These are phyloP conservation scores for Brachionus asplanchnoidis DNA, from an alignment of 1,140 invertebrate genomes.

Conservation along the genomic window DNA sequence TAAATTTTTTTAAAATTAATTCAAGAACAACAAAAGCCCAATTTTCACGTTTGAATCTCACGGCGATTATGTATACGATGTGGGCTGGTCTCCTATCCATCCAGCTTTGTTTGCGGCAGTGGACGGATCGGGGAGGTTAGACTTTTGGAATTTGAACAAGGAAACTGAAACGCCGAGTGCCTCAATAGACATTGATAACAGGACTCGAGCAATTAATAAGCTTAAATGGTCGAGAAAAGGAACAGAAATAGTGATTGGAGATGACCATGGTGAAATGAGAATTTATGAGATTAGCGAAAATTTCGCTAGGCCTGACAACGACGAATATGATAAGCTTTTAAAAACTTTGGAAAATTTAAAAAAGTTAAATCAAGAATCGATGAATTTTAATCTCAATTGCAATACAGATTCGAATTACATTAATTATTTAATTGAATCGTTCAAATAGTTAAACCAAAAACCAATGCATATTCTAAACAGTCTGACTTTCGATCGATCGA, in stretches of 20 bases:
- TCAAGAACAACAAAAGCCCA: slow-evolving; percentile 72
- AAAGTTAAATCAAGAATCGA: slow-evolving; percentile 25
- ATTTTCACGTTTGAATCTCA: slow-evolving; percentile 96
- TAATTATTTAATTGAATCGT: slow-evolving; percentile 37
- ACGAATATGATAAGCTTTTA: slow-evolving; percentile 6
- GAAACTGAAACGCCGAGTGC: slow-evolving; percentile 85
- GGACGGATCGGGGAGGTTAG: slow-evolving; percentile 82
- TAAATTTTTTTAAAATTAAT: neutral
- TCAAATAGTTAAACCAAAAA: neutral
- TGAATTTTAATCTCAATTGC: slow-evolving; percentile 1
- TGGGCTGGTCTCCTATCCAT: slow-evolving; percentile 94
- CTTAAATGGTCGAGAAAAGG: slow-evolving; percentile 91
- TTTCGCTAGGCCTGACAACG: neutral
- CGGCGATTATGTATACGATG: slow-evolving; percentile 92
- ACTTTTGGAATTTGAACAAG: slow-evolving; percentile 93
- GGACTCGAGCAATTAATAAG: slow-evolving; percentile 76
- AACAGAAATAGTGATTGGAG: slow-evolving; percentile 81
- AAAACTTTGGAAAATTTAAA: slow-evolving; percentile 3
- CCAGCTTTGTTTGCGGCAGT: slow-evolving; percentile 92
- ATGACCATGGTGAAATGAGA: slow-evolving; percentile 85
- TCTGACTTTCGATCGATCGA: neutral
- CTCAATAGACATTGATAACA: slow-evolving; percentile 67
- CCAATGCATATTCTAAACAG: neutral
- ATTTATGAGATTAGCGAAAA: slow-evolving; percentile 87
- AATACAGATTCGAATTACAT: slow-evolving; percentile 17